Conservation (phyloP, 2,113 vertebrate genomes). For the Diadophis punctatus region DNA sequence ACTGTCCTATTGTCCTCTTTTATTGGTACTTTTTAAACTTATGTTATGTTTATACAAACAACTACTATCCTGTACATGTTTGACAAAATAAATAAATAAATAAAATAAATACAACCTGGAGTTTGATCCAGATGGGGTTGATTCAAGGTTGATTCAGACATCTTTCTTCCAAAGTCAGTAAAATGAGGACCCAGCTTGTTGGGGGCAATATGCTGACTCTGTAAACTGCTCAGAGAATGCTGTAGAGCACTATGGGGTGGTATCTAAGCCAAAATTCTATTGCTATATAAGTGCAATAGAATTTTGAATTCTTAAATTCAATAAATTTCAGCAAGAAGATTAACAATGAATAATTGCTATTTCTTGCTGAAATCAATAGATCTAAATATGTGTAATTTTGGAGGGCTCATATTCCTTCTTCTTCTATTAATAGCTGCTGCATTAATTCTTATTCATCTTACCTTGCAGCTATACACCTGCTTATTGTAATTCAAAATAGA, state of each 20-base stretch:
- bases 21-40: no score
- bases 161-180: neutral
- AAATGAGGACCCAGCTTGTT: neutral
- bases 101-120: neutral
- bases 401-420: neutral
- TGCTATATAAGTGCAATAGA: neutral
- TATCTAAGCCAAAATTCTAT: neutral
- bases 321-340: neutral
- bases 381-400: neutral
- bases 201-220: neutral
- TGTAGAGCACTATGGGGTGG: neutral
- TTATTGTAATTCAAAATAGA: conserved; percentile 30
- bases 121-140: neutral
- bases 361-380: neutral
- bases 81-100: no score
- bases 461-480: conserved; percentile 1
- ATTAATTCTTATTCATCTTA: conserved; percentile 5
- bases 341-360: neutral
- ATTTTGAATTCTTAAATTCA: neutral
- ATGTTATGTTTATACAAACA: no score
- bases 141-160: neutral
- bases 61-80: no score
- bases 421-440: neutral
- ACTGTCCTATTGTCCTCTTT: no score
- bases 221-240: neutral